Base-by-base conservation (phyloP, 2,888 invertebrate species). In the Cephus rjabovi region DNA sequence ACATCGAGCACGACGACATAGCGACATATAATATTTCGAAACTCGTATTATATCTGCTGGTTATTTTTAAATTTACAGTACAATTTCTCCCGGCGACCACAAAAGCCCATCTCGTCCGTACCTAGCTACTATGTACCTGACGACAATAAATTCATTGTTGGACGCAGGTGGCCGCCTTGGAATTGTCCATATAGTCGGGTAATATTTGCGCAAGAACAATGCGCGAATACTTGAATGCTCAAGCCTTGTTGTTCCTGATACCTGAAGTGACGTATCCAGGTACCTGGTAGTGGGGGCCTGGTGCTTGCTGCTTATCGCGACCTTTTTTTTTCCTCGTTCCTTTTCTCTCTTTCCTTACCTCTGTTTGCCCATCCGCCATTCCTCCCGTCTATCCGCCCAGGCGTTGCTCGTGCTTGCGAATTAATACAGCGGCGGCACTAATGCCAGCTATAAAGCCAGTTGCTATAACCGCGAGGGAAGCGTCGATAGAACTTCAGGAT, bases 131-230 rank as follows among this genome's bases (percentile, higher is more conserved):
- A 56, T 56, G 56, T 56, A 56, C 56, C 56, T 23, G 56, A 56
- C 56, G 56, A 56, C 56, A 56, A 56, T 56, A 56, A 56, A 56
- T 56, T 9, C 56, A 23, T 56, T 56, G 56, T 56, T 23, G 56
- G 56, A 23, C 56, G 56, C 56, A 56, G 56, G 56, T 56, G 56
- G 56, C 56, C 56, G 56, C 56, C 56, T 9, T 56, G 56, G 23
- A 56, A 56, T 56, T 56, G 56, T 56, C 56, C 56, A 23, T 23
- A 56, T 9, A 56, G 56, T 9, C 56, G 56, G 84, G 82, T 86
- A 86, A 88, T 88, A 88, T 88, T 88, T 88, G 84, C 85, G 81
- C 80, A 81, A 76, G 87, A 87, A 88, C 87, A 87, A 88, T 88
- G 81, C 82, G 77, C 76, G 82, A 76, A 79, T 74, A 75, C 73